Conservation (phyloP, 2,888 invertebrate genomes). For the Dinocampus coccinellae region DNA sequence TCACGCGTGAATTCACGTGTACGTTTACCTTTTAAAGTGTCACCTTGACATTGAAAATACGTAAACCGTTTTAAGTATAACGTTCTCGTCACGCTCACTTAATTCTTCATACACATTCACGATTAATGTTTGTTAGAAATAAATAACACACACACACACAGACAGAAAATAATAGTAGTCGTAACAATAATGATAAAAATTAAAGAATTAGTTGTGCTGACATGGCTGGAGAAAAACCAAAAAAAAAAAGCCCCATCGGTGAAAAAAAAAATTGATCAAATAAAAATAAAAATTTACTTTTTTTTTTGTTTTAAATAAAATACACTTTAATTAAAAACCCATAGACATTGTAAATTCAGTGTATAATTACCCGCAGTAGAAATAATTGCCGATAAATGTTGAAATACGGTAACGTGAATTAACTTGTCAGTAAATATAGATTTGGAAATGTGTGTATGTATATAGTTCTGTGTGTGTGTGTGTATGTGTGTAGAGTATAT, state of each 20-base stretch:
- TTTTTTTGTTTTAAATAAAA: too few species aligned
- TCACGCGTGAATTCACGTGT: not conserved
- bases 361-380: not conserved
- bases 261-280: too few species aligned
- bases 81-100: not conserved
- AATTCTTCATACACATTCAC: not conserved
- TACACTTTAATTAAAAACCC: too few species aligned
- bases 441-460: not conserved
- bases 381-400: conserved; percentile 57
- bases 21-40: not conserved
- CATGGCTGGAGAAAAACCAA: not conserved
- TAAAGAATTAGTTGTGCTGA: not conserved
- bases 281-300: too few species aligned
- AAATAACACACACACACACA: not conserved
- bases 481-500: conserved; percentile 6
- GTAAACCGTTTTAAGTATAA: not conserved
- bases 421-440: conserved; percentile 14
- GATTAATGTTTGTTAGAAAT: not conserved
- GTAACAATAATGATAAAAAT: too few species aligned
- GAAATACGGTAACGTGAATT: conserved; percentile 54
- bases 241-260: not conserved
- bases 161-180: not conserved
- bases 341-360: too few species aligned
- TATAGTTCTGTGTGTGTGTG: too few species aligned
- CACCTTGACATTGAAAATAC: not conserved